Evolutionary conservation across 2,888 invertebrate genomes (phyloP), one percentile per base, ranked within the genome.

Genomic region (Ectemnius cavifrons): DNA sequence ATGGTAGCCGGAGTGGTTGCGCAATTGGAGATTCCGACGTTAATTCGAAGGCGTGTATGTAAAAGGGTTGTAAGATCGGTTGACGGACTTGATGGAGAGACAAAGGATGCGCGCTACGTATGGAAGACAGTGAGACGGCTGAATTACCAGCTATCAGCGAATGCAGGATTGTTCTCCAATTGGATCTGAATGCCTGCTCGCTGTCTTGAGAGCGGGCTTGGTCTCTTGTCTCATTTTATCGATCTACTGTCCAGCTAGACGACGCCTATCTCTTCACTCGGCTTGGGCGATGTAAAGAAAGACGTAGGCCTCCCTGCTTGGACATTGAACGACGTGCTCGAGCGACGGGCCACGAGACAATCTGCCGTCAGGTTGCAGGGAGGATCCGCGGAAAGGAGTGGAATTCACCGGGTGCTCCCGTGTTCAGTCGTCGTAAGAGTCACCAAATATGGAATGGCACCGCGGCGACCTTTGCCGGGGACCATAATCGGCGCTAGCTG

Each of bases 241-340:
- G 79, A 81, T 71, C 77, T 61, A 83, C 64, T 68, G 79, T 79
- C 77, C 65, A 60, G 52, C 73, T 71, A 77, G 80, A 68, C 78
- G 73, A 69, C 67, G 72, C 73, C 78, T 64, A 68, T 63, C 70
- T 77, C 37, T 59, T 67, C 65, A 60, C 37, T 61, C 59, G 67
- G 37, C 37, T 59, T 67, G 2, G 64, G 71, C 76, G 70, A 71
- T 68, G 77, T 68, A 75, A 87, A 87, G 85, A 82, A 86, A 87
- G 87, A 87, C 87, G 83, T 87, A 87, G 84, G 16, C 37, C 14
- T 52, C 52, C 52, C 14, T 11, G 52, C 14, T 78, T 84, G 79
- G 87, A 87, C 87, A 86, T 83, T 86, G 85, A 85, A 83, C 86
- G 87, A 87, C 87, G 85, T 86, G 82, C 85, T 76, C 73, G 83